Conservation (phyloP, 2,113 vertebrate genomes). For the Colaptes auratus region DNA sequence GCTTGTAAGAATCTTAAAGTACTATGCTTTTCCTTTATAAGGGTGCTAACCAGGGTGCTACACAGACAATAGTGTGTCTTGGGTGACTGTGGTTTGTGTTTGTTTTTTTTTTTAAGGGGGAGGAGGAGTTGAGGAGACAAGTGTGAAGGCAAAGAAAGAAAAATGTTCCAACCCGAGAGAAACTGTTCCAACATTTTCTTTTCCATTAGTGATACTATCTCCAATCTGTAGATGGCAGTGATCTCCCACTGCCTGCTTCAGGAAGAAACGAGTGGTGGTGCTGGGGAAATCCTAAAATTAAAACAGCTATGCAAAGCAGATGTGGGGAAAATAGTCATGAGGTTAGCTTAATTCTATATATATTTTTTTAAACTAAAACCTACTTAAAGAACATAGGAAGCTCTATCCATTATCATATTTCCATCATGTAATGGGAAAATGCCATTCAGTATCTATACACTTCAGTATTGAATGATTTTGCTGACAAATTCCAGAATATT, state of each 20-base stretch:
- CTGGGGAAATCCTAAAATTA: background rate
- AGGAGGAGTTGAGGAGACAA: background rate
- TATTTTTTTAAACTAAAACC: background rate
- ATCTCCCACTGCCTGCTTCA: constrained; percentile 40
- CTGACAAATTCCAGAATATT: background rate
- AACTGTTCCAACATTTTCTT: background rate
- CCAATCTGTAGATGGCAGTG: constrained; percentile 68
- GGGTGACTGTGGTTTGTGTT: background rate
- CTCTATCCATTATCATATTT: background rate
- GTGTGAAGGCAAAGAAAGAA: background rate
- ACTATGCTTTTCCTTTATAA: background rate
- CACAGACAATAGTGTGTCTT: background rate
- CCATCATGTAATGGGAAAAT: background rate
- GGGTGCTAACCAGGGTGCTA: background rate
- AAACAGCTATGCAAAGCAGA: constrained; percentile 22
- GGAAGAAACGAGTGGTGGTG: background rate
- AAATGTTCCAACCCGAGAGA: background rate
- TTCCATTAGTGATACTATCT: constrained; percentile 35
- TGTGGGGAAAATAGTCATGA: background rate
- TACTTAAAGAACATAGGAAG: background rate
- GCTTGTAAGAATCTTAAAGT: background rate
- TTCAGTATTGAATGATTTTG: background rate
- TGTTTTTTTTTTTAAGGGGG: background rate
- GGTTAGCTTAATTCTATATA: background rate
- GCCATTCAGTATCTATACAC: background rate